A percentile compares a stretch with the other conserved stretches of the same genome.
phyloP scores from a whole-genome alignment of 23 tunicate genomes.

The Oikopleura dioica region DNA sequence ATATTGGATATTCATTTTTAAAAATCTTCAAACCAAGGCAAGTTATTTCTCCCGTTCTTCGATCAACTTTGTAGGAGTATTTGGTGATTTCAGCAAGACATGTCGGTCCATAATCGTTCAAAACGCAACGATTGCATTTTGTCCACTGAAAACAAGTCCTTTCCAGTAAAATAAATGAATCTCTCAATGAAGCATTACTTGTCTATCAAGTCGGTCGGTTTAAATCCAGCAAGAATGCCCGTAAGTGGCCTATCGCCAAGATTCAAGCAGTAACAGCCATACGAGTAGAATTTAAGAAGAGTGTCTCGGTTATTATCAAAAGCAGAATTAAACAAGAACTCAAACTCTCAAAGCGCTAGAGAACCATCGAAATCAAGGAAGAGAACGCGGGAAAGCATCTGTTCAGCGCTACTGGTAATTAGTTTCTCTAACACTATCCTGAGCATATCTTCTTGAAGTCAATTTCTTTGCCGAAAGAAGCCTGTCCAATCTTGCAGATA shows the following conservation, averaged over 20 bases:
- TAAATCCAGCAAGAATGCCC: background rate
- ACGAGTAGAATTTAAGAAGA: background rate
- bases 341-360: too few relatives aligned
- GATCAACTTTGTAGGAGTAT: background rate
- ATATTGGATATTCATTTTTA: too few relatives aligned
- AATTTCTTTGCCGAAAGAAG: too few relatives aligned
- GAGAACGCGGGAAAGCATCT: too few relatives aligned
- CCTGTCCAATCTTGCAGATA: too few relatives aligned
- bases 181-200: background rate
- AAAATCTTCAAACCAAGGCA: too few relatives aligned
- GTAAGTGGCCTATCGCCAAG: slow-evolving; percentile 4
- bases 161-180: background rate
- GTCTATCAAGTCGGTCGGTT: background rate
- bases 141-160: slow-evolving; percentile 6
- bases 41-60: background rate
- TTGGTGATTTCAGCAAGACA: slow-evolving; percentile 12
- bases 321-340: too few relatives aligned
- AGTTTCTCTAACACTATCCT: too few relatives aligned
- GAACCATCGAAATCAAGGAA: too few relatives aligned
- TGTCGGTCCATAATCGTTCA: slow-evolving; percentile 1
- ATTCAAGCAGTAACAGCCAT: slow-evolving; percentile 10
- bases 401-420: too few relatives aligned
- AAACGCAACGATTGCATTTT: slow-evolving; percentile 4
- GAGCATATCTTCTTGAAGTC: too few relatives aligned
- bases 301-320: too few relatives aligned